phyloP scores from a whole-genome alignment of 1,140 invertebrate genomes.

The Drosophila bipectinata region DNA sequence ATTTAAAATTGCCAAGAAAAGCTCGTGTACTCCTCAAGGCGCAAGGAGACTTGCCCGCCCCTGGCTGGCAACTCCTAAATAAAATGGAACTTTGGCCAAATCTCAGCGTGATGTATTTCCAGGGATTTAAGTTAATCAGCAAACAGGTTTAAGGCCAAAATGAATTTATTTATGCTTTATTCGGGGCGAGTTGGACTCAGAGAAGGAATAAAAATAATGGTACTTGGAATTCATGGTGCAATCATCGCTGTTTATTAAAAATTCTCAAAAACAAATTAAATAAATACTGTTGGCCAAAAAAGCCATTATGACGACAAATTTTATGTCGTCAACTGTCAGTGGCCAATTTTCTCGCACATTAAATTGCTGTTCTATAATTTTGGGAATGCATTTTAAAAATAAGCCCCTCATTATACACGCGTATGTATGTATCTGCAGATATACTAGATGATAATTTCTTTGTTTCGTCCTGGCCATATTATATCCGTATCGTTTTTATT shows the following conservation, averaged over 20 bases:
- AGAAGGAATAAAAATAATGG: background rate
- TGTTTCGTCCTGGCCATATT: slow-evolving; percentile 59
- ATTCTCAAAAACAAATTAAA: background rate
- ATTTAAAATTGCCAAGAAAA: slow-evolving; percentile 82
- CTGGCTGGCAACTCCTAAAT: slow-evolving; percentile 46
- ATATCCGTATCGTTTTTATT: slow-evolving; percentile 66
- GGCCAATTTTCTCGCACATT: slow-evolving; percentile 57
- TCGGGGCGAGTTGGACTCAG: background rate
- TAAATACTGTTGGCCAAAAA: background rate
- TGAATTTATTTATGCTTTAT: slow-evolving; percentile 71
- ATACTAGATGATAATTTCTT: slow-evolving; percentile 59
- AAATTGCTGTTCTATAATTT: slow-evolving; percentile 48
- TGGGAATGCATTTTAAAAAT: slow-evolving; percentile 26
- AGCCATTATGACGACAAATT: slow-evolving; percentile 17
- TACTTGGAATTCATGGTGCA: background rate
- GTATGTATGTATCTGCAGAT: slow-evolving; percentile 21
- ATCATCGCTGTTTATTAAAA: background rate
- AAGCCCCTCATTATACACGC: slow-evolving; percentile 36
- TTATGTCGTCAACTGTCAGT: slow-evolving; percentile 27
- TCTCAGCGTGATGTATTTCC: slow-evolving; percentile 77
- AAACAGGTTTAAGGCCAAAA: slow-evolving; percentile 78
- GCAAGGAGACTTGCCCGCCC: too few species aligned
- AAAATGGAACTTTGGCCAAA: slow-evolving; percentile 76
- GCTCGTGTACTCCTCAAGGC: slow-evolving; percentile 68
- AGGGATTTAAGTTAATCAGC: slow-evolving; percentile 79